Conservation (phyloP, 2,113 vertebrate genomes). For the Sorex fumeus region DNA sequence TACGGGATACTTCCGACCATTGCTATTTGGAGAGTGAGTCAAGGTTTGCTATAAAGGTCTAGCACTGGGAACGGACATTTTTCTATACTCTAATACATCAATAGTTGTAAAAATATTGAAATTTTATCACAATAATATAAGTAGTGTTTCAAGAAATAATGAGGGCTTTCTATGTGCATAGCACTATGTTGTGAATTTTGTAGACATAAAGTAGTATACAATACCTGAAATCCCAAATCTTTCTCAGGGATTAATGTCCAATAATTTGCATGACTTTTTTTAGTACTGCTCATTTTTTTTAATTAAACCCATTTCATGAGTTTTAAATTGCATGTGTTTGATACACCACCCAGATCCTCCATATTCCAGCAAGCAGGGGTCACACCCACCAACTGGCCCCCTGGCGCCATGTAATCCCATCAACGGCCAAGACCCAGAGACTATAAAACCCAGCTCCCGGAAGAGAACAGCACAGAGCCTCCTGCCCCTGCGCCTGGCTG, state of each 20-base stretch:
- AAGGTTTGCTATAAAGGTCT: conserved; percentile 16
- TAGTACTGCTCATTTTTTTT: conserved; percentile 7
- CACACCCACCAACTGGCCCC: too few relatives aligned
- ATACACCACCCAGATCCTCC: too few relatives aligned
- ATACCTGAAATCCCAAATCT: neutral
- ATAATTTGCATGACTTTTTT: neutral
- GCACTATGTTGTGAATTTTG: neutral
- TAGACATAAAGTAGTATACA: neutral
- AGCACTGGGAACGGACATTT: neutral
- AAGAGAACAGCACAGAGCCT: too few relatives aligned
- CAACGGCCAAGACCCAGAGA: too few relatives aligned
- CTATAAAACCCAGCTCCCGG: too few relatives aligned
- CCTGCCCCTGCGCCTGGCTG: too few relatives aligned
- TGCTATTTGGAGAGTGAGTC: conserved; percentile 20
- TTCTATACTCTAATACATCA: neutral
- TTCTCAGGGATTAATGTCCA: conserved; percentile 17
- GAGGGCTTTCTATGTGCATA: neutral
- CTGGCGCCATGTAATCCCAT: too few relatives aligned
- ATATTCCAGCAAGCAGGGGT: too few relatives aligned
- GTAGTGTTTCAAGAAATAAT: neutral
- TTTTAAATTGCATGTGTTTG: conserved; percentile 5
- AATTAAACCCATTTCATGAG: conserved; percentile 20
- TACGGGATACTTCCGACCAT: neutral
- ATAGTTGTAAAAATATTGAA: conserved; percentile 64
- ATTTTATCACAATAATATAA: conserved; percentile 48